Evolutionary conservation across 2,888 invertebrate genomes (phyloP), one percentile per base, ranked within the genome.

Genomic region (Listrodromus nycthemerus): DNA sequence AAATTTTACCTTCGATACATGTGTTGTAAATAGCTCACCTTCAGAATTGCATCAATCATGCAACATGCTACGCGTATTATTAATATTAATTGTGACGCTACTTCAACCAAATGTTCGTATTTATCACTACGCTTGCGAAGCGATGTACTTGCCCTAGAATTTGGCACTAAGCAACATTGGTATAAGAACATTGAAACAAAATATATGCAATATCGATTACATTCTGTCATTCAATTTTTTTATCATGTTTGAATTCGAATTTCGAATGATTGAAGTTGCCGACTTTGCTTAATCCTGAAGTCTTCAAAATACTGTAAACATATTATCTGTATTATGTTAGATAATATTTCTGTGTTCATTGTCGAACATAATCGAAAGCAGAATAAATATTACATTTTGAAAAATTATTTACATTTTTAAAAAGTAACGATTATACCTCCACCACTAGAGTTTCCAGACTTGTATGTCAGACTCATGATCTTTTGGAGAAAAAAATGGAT

Each of bases 141-240:
- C 55, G 55, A 55, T 55, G 55, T 55, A 55, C 52, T 55, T 55
- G 55, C 1, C 21, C 24, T 55, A 55, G 10, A 24, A 10, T 55
- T 55, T 24, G 1, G 21, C 24, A 55, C 21, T 4, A 10, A 24
- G 21, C 24, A 21, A 55, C 21, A 55, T 21, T 21, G 37, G 21
- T 24, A 55, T 24, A 13, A 13, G 55, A 55, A 24, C 24, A 24
- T 55, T 55, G 24, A 55, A 24, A 55, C 55, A 55, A 24, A 55
- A 55, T 21, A 55, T 13, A 24, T 13, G 55, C 10, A 55, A 55
- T 24, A 55, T 24, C 13, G 4, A 4, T 55, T 52, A 52, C 52
- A 52, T 21, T 55, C 55, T 55, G 55, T 8, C 19, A 55, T 24
- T 55, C 13, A 2, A 10, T 55, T 55, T 24, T 45, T 45, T 16